phyloP scores from a whole-genome alignment of 1,140 invertebrate species.

The Physella acuta region DNA sequence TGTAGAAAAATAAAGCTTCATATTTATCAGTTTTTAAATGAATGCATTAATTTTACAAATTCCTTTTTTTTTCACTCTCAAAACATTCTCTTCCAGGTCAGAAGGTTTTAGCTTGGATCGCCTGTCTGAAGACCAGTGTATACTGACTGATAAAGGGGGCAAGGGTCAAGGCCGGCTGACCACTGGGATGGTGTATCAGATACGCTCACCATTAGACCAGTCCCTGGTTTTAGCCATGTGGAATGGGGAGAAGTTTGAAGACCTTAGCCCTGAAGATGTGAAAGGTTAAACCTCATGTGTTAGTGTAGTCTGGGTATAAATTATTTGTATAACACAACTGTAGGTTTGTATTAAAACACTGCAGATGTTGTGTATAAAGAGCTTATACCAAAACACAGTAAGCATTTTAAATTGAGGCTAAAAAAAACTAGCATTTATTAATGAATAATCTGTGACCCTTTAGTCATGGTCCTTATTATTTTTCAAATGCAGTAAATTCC shows the following conservation, averaged over 20 bases:
- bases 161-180: constrained; percentile 6
- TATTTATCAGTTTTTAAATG: not conserved
- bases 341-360: no score
- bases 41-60: not conserved
- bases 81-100: constrained; percentile 1
- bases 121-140: constrained; percentile 20
- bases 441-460: no score
- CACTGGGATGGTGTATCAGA: constrained; percentile 9
- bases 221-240: constrained; percentile 13
- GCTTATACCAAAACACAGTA: no score
- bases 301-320: no score
- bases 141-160: not conserved
- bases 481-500: no score
- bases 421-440: no score
- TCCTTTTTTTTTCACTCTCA: not conserved
- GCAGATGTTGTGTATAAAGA: no score
- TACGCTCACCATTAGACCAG: constrained; percentile 20
- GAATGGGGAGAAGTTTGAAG: constrained; percentile 24
- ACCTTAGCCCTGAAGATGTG: constrained; percentile 2
- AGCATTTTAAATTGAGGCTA: no score
- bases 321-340: no score
- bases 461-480: no score
- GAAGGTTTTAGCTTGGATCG: constrained; percentile 8
- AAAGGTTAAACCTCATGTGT: no score
- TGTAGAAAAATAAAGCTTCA: no score